Evolutionary conservation across 2,113 vertebrate genomes (phyloP), one percentile per base, ranked within the genome.

Genomic region (Cathartes aura): DNA sequence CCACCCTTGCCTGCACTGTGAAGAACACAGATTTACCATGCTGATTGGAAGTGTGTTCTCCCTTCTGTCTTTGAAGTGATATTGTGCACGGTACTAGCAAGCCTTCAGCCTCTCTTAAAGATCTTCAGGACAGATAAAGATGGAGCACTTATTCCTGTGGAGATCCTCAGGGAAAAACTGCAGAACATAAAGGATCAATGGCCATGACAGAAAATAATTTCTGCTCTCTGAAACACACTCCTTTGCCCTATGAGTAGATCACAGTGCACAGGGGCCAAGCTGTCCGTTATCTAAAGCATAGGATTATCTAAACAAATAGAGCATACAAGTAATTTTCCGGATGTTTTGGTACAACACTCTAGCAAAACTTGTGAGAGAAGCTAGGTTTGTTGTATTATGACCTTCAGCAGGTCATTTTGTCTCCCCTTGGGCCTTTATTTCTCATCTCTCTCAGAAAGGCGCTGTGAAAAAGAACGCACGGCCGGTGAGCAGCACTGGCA

Each of bases 391-490:
- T 79, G 16, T 13, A 47, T 34, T 68, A 18, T 1, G 8, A 75
- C 48, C 43, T 89, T 83, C 58, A 52, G 48, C 34, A 62, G 32
- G 30, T 82, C 36, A 42, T 60, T 76, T 87, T 12, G 21, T 43
- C 27, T 72, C 34, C 42, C 34, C 42, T 67, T 72, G 36, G 68
- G 53, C 56, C 34, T 89, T 81, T 72, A 40, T 63, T 86, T 91
- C 58, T 87, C 48, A 45, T 60, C 19, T 83, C 9, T 76, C 42
- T 56, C 73, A 60, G 50, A 76, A 76, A 15, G 32, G 4, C 1
- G 0, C 14, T 30, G 10, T 59, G 40, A 75, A 47, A 67, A 73
- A 63, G 55, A 74, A 6, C 1, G 1, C 5, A 0, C 7, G 12
- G 29, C 30, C 6, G 1, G 19, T 36, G 30, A 60, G 16, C 6